These are phyloP conservation scores for Anthonomus grandis DNA, from an alignment of 1,140 invertebrate species.

Conservation along the genomic window DNA sequence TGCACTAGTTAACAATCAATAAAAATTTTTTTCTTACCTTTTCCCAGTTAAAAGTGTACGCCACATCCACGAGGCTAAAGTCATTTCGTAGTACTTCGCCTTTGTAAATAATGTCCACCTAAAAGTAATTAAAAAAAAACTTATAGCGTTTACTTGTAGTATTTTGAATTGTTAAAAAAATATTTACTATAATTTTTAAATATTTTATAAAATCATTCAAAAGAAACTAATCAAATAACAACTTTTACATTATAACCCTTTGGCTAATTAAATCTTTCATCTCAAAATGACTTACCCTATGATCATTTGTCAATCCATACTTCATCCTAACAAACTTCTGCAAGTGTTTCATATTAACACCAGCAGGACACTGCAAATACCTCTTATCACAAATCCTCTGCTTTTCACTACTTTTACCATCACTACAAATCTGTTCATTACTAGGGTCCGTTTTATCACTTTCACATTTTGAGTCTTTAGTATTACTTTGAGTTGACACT, in stretches of 20 bases:
- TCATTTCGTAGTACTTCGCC: constrained; percentile 67
- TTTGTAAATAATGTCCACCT: constrained; percentile 64
- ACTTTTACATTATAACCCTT: too few species aligned
- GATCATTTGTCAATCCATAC: constrained; percentile 56
- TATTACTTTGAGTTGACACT: background rate
- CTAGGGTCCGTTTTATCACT: constrained; percentile 18
- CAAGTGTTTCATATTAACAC: constrained; percentile 63
- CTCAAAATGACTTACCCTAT: constrained; percentile 48
- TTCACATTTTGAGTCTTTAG: constrained; percentile 8
- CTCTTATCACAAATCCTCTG: constrained; percentile 41
- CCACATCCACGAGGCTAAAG: constrained; percentile 74
- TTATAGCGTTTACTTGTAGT: too few species aligned
- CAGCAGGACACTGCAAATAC: constrained; percentile 69
- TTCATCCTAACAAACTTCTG: constrained; percentile 73
- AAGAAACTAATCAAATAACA: too few species aligned
- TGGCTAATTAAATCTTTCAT: background rate
- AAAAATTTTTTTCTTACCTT: too few species aligned
- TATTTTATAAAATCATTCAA: too few species aligned
- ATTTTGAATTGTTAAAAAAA: too few species aligned
- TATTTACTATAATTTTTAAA: too few species aligned
- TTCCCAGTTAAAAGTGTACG: constrained; percentile 78
- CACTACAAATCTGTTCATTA: constrained; percentile 23
- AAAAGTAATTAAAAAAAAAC: constrained; percentile 18
- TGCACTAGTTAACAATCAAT: too few species aligned
- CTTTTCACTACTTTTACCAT: constrained; percentile 16